A percentile compares a stretch with the other conserved stretches of the same genome.
Evolutionary conservation across 2,888 invertebrate genomes (phyloP).

Genomic region (Stomorhina lunata): DNA sequence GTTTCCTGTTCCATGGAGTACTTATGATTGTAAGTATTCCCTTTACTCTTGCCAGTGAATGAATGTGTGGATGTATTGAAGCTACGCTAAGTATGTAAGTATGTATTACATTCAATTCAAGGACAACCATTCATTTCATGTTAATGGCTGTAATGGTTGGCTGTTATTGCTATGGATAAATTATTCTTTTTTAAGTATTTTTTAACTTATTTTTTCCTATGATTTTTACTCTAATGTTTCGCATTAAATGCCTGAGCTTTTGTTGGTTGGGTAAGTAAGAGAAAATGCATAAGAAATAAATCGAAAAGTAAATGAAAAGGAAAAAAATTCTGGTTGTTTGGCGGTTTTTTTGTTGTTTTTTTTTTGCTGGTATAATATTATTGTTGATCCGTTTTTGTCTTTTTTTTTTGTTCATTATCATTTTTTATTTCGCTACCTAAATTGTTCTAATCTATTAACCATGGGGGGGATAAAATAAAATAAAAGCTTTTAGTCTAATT

Average conservation of each 20-base stretch:
- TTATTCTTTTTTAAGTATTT: constrained; percentile 47
- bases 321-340: background rate
- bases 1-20: constrained; percentile 6
- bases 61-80: too few species aligned
- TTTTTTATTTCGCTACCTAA: background rate
- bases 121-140: constrained; percentile 45
- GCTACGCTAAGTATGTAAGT: too few species aligned
- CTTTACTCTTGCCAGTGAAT: too few species aligned
- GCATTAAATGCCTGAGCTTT: background rate
- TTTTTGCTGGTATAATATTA: background rate
- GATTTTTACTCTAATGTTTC: background rate
- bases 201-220: background rate
- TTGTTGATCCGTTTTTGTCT: too few species aligned
- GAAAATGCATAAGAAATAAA: constrained; percentile 43
- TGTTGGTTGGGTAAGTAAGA: background rate
- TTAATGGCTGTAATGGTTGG: constrained; percentile 43
- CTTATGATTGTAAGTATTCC: background rate
- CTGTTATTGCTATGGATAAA: constrained; percentile 34
- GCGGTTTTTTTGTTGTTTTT: background rate
- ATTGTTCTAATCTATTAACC: constrained; percentile 40
- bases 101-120: constrained; percentile 28
- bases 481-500: constrained; percentile 49
- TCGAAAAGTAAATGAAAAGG: constrained; percentile 43
- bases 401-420: background rate
- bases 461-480: background rate